These are phyloP conservation scores for Hoplostethus atlanticus DNA, from an alignment of 2,797 vertebrate species.

Conservation along the genomic window DNA sequence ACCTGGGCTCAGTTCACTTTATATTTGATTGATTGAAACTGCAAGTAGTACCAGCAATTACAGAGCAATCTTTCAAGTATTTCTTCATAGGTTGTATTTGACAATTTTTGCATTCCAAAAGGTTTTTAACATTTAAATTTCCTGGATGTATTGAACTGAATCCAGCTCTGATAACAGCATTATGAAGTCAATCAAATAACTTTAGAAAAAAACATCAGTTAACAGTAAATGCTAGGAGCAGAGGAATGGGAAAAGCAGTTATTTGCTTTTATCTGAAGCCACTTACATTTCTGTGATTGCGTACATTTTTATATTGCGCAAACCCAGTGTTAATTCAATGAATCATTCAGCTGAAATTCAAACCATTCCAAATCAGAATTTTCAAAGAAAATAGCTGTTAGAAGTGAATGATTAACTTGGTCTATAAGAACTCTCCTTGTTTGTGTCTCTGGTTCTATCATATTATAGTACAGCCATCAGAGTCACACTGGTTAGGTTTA, in stretches of 20 bases:
- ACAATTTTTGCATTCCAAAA: slow-evolving; percentile 13
- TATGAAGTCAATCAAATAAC: slow-evolving; percentile 2
- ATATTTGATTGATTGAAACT: slow-evolving; percentile 15
- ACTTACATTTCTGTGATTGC: not conserved
- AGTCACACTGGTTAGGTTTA: slow-evolving; percentile 37
- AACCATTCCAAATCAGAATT: not conserved
- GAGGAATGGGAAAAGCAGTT: slow-evolving; percentile 40
- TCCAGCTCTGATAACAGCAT: slow-evolving; percentile 16
- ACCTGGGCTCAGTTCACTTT: slow-evolving; percentile 38
- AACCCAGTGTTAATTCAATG: not conserved
- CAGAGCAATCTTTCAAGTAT: not conserved
- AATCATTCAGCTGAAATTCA: slow-evolving; percentile 6
- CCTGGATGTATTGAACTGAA: slow-evolving; percentile 37
- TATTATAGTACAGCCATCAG: slow-evolving; percentile 15
- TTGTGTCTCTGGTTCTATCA: slow-evolving; percentile 67
- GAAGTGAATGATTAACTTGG: not conserved
- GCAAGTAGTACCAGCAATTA: not conserved
- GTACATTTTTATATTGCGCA: not conserved
- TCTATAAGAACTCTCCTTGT: not conserved
- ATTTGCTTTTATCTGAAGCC: not conserved
- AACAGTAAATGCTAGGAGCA: slow-evolving; percentile 58
- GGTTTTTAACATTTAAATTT: not conserved
- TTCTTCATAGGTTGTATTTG: not conserved
- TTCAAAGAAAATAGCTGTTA: not conserved
- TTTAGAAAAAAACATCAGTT: not conserved